Evolutionary conservation across 2,113 vertebrate species (phyloP).

Genomic region (Grus americana): DNA sequence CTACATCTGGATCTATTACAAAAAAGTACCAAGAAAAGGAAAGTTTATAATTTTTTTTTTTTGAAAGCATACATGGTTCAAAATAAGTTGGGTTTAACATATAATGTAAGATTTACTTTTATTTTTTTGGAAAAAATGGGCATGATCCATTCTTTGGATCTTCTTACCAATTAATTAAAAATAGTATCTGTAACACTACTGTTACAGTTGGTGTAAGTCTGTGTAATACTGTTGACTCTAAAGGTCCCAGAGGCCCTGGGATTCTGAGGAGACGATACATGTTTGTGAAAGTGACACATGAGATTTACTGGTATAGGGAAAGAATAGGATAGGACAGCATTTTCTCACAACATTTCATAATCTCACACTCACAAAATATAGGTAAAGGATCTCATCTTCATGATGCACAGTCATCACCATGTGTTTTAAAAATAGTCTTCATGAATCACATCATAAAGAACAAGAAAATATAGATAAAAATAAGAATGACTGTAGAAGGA

Average conservation of each 20-base stretch:
- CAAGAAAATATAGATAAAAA: background rate
- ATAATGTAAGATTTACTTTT: background rate
- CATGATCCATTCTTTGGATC: background rate
- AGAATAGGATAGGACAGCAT: background rate
- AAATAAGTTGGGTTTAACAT: background rate
- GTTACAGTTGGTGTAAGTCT: background rate
- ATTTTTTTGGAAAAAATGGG: background rate
- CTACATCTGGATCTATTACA: background rate
- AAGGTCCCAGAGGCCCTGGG: background rate
- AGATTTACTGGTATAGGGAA: background rate
- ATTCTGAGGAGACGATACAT: background rate
- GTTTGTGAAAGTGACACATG: background rate
- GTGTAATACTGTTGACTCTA: fast-evolving
- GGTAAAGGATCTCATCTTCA: background rate
- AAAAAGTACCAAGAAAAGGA: background rate
- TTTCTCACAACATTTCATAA: background rate
- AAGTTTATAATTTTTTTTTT: background rate
- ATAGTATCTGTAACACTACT: too few species aligned
- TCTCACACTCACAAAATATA: background rate
- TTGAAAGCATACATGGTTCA: background rate
- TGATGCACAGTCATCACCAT: background rate
- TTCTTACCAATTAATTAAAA: background rate
- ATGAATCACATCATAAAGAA: background rate
- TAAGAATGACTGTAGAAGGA: background rate
- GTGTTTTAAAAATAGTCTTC: background rate